phyloP scores from a whole-genome alignment of 2,888 invertebrate genomes.

The Copidosoma aretas region DNA sequence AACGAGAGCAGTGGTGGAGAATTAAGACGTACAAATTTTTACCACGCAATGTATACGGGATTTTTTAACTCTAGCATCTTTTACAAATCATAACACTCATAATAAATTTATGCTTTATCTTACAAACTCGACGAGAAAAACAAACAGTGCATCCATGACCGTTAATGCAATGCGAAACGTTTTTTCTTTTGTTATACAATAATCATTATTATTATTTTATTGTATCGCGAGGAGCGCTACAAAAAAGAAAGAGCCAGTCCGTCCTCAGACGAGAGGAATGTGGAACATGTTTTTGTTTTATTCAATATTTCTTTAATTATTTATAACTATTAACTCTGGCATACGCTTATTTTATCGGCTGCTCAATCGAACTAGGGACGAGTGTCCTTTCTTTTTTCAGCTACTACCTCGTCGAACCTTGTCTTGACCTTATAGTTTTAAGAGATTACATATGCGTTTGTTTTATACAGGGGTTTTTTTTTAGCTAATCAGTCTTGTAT shows the following conservation, averaged over 20 bases:
- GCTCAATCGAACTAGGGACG: not conserved
- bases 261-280: constrained; percentile 30
- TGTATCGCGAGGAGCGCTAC: constrained; percentile 41
- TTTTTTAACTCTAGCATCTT: too few species aligned
- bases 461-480: constrained; percentile 56
- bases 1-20: too few species aligned
- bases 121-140: too few species aligned
- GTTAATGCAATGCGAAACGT: too few species aligned
- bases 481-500: constrained; percentile 63
- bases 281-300: constrained; percentile 46
- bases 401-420: constrained; percentile 53
- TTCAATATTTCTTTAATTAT: constrained; percentile 34
- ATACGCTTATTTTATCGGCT: constrained; percentile 2
- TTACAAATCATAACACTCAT: too few species aligned
- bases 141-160: too few species aligned
- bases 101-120: too few species aligned
- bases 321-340: constrained; percentile 57
- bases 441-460: constrained; percentile 52
- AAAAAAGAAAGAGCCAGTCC: constrained; percentile 42
- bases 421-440: constrained; percentile 42
- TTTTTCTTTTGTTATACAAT: constrained; percentile 11
- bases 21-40: too few species aligned
- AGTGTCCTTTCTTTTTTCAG: constrained; percentile 41
- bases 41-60: too few species aligned
- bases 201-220: constrained; percentile 22